These are phyloP conservation scores for Stichopus chloronotus DNA, from an alignment of 35 echinoderm and acorn worm species.

Conservation along the genomic window DNA sequence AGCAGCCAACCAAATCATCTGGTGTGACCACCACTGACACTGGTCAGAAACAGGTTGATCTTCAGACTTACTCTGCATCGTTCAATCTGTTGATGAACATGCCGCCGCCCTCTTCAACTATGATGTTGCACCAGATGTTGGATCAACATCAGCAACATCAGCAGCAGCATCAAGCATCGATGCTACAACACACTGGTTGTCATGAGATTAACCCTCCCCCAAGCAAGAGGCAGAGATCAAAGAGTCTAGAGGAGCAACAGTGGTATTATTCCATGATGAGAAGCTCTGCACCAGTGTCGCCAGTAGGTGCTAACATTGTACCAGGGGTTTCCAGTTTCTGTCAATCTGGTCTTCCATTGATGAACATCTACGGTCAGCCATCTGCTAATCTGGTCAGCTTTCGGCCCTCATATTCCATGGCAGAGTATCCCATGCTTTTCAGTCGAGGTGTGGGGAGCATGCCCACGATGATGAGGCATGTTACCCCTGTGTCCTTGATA, in stretches of 20 bases:
- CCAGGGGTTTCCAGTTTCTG: slow-evolving; percentile 11
- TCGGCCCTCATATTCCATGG: neutral
- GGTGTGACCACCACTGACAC: neutral
- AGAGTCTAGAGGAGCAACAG: slow-evolving; percentile 57
- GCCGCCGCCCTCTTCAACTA: neutral
- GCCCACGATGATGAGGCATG: neutral
- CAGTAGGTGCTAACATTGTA: neutral
- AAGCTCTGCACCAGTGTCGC: slow-evolving; percentile 1
- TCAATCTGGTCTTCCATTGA: slow-evolving; percentile 41
- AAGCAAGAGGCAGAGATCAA: slow-evolving; percentile 32
- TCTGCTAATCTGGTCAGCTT: slow-evolving; percentile 39
- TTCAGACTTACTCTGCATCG: neutral
- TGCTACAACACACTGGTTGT: neutral
- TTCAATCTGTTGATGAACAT: neutral
- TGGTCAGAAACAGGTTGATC: neutral
- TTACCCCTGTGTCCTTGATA: slow-evolving; percentile 3
- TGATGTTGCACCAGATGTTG: neutral
- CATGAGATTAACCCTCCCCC: slow-evolving; percentile 5
- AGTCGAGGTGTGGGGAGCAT: neutral
- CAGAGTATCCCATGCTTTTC: neutral
- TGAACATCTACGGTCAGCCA: slow-evolving; percentile 26
- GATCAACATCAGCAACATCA: neutral
- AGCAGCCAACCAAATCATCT: neutral
- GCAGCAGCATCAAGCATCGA: neutral
- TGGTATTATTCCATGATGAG: slow-evolving; percentile 64